phyloP scores from a whole-genome alignment of 92 coral and sea anemone genomes.

The Paragorgia papillata region DNA sequence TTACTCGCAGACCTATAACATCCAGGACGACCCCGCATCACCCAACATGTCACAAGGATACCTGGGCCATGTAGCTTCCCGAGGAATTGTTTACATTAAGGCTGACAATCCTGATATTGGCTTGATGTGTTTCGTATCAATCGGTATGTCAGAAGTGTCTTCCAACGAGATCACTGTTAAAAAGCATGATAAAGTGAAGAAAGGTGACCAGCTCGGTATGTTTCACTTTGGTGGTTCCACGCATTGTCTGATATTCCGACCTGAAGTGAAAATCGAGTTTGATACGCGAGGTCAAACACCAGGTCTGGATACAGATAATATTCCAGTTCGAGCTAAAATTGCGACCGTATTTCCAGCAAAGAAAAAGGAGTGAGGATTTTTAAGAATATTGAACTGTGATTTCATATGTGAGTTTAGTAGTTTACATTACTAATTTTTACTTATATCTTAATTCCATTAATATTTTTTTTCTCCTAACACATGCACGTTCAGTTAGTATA shows the following conservation, averaged over 20 bases:
- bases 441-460: too few relatives aligned
- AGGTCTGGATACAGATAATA: constrained; percentile 47
- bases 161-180: constrained; percentile 63
- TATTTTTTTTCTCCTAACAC: too few relatives aligned
- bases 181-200: constrained; percentile 50
- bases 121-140: constrained; percentile 66
- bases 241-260: constrained; percentile 70
- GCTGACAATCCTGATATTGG: constrained; percentile 69
- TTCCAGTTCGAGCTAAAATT: constrained; percentile 51
- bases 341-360: constrained; percentile 47
- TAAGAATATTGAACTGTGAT: too few relatives aligned
- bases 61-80: constrained; percentile 62
- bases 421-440: too few relatives aligned
- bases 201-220: constrained; percentile 73
- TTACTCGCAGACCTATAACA: constrained; percentile 51
- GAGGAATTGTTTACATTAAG: constrained; percentile 61
- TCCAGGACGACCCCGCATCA: constrained; percentile 57
- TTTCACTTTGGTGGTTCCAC: constrained; percentile 76
- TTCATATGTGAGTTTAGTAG: too few relatives aligned
- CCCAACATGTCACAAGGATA: constrained; percentile 65
- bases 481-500: too few relatives aligned
- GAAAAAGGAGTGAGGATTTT: constrained; percentile 15
- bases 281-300: constrained; percentile 58
- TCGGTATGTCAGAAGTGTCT: constrained; percentile 70
- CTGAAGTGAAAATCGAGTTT: constrained; percentile 54